Base-by-base conservation (phyloP, 2,888 invertebrate genomes). In the Ophion costatus region DNA sequence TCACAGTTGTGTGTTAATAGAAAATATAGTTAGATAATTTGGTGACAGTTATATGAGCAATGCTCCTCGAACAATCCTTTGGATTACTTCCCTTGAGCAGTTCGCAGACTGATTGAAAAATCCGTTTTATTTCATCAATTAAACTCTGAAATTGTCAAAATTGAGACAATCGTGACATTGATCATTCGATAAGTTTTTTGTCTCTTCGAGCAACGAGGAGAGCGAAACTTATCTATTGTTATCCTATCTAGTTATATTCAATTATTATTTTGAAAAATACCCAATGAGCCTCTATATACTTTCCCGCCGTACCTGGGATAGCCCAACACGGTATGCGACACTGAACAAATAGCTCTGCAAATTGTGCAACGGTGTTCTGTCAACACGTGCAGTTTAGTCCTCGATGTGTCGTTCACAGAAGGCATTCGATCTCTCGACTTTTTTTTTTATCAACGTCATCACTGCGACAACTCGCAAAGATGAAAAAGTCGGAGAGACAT, bases 161-260 rank as follows among this genome's bases (percentile, higher is more conserved):
- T 74, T 61, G 24, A 5, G 63, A 14, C 42, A 17, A 63, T 74
- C 10, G 45, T 74, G 63, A 24, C 38, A 61, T 73, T 59, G 61
- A 14, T 24, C 45, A 14, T 22, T 22, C 7, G 10, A 20, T 2
- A 45, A 74, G n/a, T 63, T 29, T 38, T 4, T 63, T n/a, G 24
- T n/a, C 22, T 29, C n/a, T 29, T 17, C 22, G 29, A 20, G 22
- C 14, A 29, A 29, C 14, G 69, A 17, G 42, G 14, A n/a, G 5
- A 24, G 24, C 14, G n/a, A n/a, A 11, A 59, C n/a, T 59, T 42
- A 59, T 56, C 56, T 6, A 29, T 29, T 29, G 29, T 4, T 29
- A 29, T 29, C 29, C 4, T 29, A 29, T 29, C 29, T 29, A 29
- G 29, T 29, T 29, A 6, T 29, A n/a, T 20, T 51, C 2, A 51